Conservation (phyloP, 2,888 invertebrate species). For the Drosophila mettleri region DNA sequence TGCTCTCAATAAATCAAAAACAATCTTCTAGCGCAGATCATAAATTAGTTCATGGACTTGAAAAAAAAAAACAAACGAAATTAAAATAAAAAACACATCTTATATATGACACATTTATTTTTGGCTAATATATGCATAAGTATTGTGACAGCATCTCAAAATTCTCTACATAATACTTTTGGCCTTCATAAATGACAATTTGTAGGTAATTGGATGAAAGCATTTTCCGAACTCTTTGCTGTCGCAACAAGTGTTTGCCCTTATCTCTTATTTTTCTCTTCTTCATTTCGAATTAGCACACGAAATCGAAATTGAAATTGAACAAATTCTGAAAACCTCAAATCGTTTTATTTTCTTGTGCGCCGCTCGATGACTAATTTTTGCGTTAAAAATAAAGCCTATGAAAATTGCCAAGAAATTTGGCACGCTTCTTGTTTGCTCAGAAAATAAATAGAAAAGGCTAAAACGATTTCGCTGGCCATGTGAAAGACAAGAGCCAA, state of each 20-base stretch:
- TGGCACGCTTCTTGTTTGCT: constrained; percentile 71
- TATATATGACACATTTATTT: no score
- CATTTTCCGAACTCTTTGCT: constrained; percentile 7
- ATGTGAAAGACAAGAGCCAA: constrained; percentile 11
- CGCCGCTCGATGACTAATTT: constrained; percentile 66
- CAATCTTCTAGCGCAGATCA: constrained; percentile 22
- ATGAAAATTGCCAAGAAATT: constrained; percentile 72
- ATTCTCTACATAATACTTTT: constrained; percentile 6
- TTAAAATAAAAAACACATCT: background rate
- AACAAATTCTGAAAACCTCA: constrained; percentile 25
- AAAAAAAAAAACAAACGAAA: background rate
- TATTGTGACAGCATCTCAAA: constrained; percentile 17
- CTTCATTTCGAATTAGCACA: constrained; percentile 20
- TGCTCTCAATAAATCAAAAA: constrained; percentile 48
- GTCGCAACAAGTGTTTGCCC: constrained; percentile 63
- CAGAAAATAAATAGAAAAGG: constrained; percentile 16
- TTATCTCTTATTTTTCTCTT: constrained; percentile 27
- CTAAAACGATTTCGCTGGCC: background rate
- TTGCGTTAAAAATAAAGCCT: constrained; percentile 63
- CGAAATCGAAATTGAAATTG: constrained; percentile 33
- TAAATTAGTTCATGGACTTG: constrained; percentile 56
- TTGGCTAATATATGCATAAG: background rate
- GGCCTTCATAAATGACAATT: constrained; percentile 30
- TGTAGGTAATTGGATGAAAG: constrained; percentile 43
- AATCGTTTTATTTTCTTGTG: constrained; percentile 27